These are phyloP conservation scores for Rhagonycha lutea DNA, from an alignment of 2,888 invertebrate species.

Conservation along the genomic window DNA sequence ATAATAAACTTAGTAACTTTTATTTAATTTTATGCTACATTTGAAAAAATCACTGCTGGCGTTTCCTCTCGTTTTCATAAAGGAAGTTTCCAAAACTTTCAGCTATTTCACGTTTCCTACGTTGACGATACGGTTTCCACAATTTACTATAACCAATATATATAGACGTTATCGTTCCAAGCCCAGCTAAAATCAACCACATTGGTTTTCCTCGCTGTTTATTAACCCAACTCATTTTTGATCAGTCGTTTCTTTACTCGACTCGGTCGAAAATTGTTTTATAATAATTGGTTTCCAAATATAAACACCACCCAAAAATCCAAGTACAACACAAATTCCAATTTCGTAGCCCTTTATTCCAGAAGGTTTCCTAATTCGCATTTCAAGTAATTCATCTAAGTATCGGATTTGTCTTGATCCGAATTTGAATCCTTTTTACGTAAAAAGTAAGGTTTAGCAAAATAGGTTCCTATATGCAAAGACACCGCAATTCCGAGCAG, in stretches of 20 bases:
- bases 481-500: slow-evolving; percentile 36
- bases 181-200: slow-evolving; percentile 33
- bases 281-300: slow-evolving; percentile 53
- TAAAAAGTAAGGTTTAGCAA: slow-evolving; percentile 33
- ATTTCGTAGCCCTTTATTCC: slow-evolving; percentile 46
- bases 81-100: slow-evolving; percentile 32
- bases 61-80: slow-evolving; percentile 25
- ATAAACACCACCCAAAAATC: slow-evolving; percentile 50
- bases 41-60: neutral
- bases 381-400: slow-evolving; percentile 23
- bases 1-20: neutral
- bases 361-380: slow-evolving; percentile 46
- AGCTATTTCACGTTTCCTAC: slow-evolving; percentile 21
- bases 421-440: slow-evolving; percentile 12
- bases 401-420: neutral
- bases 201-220: slow-evolving; percentile 38
- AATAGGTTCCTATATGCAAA: slow-evolving; percentile 36
- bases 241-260: neutral
- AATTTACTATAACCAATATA: slow-evolving; percentile 31
- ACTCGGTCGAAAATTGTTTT: neutral
- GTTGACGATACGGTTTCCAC: slow-evolving; percentile 38
- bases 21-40: neutral
- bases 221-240: slow-evolving; percentile 32
- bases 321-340: slow-evolving; percentile 44
- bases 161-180: slow-evolving; percentile 34